Evolutionary conservation across 2,113 vertebrate genomes (phyloP).

Genomic region (Sisor rabdophorus): DNA sequence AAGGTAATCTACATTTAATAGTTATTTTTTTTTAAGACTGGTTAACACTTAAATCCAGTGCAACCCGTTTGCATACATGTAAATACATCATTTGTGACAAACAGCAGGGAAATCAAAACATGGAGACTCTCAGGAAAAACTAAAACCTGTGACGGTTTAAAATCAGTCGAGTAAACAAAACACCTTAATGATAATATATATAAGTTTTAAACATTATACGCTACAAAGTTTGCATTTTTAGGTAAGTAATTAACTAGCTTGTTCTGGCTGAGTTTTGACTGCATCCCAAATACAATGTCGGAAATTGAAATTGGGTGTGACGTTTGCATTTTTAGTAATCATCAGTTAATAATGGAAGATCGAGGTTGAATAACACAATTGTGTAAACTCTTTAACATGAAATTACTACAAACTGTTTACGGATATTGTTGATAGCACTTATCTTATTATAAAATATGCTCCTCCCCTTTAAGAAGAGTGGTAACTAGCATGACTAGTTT

Average conservation of each 20-base stretch:
- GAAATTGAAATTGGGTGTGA: not conserved
- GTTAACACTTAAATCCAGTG: not conserved
- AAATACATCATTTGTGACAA: not conserved
- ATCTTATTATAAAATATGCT: not conserved
- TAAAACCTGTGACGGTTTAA: not conserved
- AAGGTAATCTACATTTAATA: not conserved
- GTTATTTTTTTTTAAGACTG: not conserved
- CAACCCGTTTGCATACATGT: not conserved
- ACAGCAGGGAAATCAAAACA: not conserved
- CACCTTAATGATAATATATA: not conserved
- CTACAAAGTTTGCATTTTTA: not conserved
- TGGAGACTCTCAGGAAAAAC: not conserved
- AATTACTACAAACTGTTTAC: not conserved
- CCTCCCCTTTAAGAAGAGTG: not conserved
- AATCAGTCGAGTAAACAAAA: not conserved
- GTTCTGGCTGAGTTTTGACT: not conserved
- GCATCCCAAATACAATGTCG: not conserved
- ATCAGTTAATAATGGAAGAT: no score
- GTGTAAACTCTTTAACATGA: not conserved
- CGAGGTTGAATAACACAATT: no score
- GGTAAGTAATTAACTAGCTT: not conserved
- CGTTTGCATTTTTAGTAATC: not conserved
- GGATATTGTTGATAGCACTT: not conserved
- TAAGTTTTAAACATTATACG: not conserved
- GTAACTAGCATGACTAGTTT: not conserved